phyloP scores from a whole-genome alignment of 2,113 vertebrate genomes.

The Emydocephalus ijimae region DNA sequence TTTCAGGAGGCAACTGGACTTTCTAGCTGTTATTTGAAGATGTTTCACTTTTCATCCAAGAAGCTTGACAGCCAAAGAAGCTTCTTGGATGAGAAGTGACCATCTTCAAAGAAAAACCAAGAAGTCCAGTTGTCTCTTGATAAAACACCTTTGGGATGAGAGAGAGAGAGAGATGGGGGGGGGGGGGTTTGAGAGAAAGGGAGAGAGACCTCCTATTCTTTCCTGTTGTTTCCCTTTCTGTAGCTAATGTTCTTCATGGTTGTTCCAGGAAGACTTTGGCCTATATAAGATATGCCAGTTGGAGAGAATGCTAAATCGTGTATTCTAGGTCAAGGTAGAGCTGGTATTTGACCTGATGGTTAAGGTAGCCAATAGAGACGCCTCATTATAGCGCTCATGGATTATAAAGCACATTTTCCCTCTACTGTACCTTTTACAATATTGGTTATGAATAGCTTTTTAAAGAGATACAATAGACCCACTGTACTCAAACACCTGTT shows the following conservation, averaged over 20 bases:
- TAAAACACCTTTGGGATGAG: no score
- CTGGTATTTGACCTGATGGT: neutral
- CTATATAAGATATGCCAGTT: slow-evolving; percentile 25
- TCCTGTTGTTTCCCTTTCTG: slow-evolving; percentile 34
- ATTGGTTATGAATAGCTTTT: neutral
- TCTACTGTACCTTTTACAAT: neutral
- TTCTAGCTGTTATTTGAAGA: no score
- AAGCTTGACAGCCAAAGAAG: no score
- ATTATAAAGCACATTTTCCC: neutral
- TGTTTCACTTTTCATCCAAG: no score
- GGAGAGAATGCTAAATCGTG: neutral
- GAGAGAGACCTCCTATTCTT: no score
- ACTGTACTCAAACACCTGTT: slow-evolving; percentile 1
- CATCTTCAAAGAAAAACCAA: no score
- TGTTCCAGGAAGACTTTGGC: slow-evolving; percentile 28
- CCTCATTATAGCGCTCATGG: neutral
- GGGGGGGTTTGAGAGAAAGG: no score
- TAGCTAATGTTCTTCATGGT: slow-evolving; percentile 18
- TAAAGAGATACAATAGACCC: neutral
- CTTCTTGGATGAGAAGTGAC: no score
- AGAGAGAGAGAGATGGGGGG: rapidly evolving
- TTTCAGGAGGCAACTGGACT: no score
- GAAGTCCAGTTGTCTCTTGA: no score
- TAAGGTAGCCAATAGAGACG: neutral
- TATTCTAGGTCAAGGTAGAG: neutral